Evolutionary conservation across 2,113 vertebrate species (phyloP), one percentile per base, ranked within the genome.

Genomic region (Corvus hawaiiensis): DNA sequence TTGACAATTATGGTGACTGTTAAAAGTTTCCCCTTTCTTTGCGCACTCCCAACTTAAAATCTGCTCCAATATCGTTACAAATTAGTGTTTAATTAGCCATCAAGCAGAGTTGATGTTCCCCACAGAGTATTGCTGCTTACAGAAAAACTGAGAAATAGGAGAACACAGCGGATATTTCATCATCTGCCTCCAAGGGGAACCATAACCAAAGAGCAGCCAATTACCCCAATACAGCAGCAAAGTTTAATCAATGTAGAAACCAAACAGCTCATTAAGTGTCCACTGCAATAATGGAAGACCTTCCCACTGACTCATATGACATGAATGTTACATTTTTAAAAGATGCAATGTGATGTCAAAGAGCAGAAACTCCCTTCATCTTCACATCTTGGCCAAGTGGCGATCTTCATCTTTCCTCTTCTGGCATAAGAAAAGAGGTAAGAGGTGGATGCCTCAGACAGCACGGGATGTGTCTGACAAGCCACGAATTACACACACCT

Each of bases 21-120:
- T 85, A 78, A 75, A 94, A 91, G 84, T 94, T 96, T 96, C 80
- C 69, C 51, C 49, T 87, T 95, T 84, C 80, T 92, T 84, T 91
- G 81, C 48, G 46, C 52, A 75, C 76, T 89, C 37, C 33, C 88
- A 90, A 95, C 92, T 93, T 74, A 89, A 94, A 95, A 93, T 93
- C 93, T 96, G 81, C 75, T 93, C 82, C 88, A 91, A 59, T 88
- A 91, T 73, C 4, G 0, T 86, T 90, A 87, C 61, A 92, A 95
- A 96, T 95, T 96, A 93, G 90, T 66, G 88, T 94, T 95, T 96
- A 97, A 97, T 97, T 97, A 97, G 93, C 79, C 84, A 94, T 96
- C 94, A 88, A 91, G 68, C 68, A 76, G 84, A 93, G 78, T 73
- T 80, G 92, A 91, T 89, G 52, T 43, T 89, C 87, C 77, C 95